These are phyloP conservation scores for Drosophila hydei DNA, from an alignment of 1,140 invertebrate species.

Conservation along the genomic window DNA sequence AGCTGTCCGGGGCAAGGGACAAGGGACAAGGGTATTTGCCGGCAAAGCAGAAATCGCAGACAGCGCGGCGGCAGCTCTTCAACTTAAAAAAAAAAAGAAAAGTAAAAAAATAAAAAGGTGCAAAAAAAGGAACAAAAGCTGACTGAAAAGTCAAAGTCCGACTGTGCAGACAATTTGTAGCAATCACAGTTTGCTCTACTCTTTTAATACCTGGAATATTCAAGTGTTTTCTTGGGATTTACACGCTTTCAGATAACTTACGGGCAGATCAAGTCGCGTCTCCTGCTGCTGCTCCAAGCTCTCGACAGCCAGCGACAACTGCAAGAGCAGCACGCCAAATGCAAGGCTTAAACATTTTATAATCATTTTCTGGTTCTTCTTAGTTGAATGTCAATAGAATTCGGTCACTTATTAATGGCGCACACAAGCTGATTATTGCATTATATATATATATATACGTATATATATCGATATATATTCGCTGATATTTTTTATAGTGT, in stretches of 20 bases:
- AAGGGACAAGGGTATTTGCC: conserved; percentile 25
- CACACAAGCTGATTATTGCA: conserved; percentile 10
- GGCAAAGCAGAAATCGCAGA: conserved; percentile 37
- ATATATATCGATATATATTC: conserved; percentile 9
- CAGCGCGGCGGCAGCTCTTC: conserved; percentile 44
- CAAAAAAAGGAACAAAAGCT: conserved; percentile 20
- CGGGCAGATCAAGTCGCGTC: conserved; percentile 23
- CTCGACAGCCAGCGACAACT: conserved; percentile 36
- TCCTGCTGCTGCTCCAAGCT: conserved; percentile 3
- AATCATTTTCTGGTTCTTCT: conserved; percentile 39
- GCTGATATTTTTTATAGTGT: not conserved
- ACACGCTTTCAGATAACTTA: conserved; percentile 16
- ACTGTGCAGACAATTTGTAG: conserved; percentile 54
- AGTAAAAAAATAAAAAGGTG: not conserved
- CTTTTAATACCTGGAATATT: conserved; percentile 81
- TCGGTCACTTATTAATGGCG: not conserved
- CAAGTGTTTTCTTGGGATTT: conserved; percentile 82
- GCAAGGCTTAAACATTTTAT: conserved; percentile 6
- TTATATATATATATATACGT: conserved; percentile 16
- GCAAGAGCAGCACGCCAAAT: conserved; percentile 32
- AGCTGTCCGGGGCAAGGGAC: conserved; percentile 12
- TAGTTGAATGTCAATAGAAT: conserved; percentile 16
- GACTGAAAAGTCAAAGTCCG: conserved; percentile 8
- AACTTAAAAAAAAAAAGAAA: not conserved
- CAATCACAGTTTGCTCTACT: conserved; percentile 32